Conservation (phyloP, 2,797 vertebrate genomes). For the Adelosebastes latens region DNA sequence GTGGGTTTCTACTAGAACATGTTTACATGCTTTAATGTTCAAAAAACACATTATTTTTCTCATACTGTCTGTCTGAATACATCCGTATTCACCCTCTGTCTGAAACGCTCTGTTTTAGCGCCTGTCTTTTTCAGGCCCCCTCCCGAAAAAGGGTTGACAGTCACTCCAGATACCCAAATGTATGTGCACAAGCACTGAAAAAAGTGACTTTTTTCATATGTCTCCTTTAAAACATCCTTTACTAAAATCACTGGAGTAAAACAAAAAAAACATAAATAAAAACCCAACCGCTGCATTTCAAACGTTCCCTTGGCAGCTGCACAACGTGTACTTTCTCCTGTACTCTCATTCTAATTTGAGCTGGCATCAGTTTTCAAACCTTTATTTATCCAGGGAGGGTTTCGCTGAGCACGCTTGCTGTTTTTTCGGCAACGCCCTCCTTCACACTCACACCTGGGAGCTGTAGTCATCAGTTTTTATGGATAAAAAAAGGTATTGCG, state of each 20-base stretch:
- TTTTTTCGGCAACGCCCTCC: slow-evolving; percentile 45
- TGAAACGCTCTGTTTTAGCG: too few species aligned
- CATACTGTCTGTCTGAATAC: background rate
- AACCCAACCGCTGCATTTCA: background rate
- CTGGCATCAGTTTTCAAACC: slow-evolving; percentile 53
- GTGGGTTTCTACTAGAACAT: background rate
- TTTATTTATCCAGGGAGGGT: slow-evolving; percentile 63
- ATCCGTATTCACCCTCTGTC: background rate
- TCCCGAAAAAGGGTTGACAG: background rate
- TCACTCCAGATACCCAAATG: background rate
- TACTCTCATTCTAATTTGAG: slow-evolving; percentile 53
- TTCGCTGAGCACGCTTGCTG: slow-evolving; percentile 43
- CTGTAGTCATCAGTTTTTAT: slow-evolving; percentile 74
- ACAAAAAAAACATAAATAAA: slow-evolving; percentile 5
- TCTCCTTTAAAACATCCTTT: background rate
- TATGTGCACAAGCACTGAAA: background rate
- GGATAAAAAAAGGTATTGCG: slow-evolving; percentile 55
- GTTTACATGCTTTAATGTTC: background rate
- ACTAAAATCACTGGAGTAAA: background rate
- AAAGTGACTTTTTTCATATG: background rate
- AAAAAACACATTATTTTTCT: background rate
- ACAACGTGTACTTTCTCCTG: slow-evolving; percentile 12
- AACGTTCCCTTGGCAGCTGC: slow-evolving; percentile 15
- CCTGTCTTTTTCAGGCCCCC: background rate
- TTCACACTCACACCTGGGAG: slow-evolving; percentile 62